A percentile compares a stretch with the other conserved stretches of the same genome.
phyloP scores from a whole-genome alignment of 2,888 invertebrate genomes.

The Apotomis betuletana region DNA sequence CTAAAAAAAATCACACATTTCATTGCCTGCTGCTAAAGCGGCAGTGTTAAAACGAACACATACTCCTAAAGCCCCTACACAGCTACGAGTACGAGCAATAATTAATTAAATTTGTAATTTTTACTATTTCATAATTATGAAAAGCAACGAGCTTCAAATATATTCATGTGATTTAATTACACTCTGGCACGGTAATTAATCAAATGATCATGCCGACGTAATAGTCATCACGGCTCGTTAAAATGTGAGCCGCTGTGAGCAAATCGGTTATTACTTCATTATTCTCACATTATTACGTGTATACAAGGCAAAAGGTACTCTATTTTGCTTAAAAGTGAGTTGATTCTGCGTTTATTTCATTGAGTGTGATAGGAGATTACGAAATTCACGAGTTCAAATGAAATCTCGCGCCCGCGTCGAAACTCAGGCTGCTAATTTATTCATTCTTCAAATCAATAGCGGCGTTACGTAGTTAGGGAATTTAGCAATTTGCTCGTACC shows the following conservation, averaged over 20 bases:
- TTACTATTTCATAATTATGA: not conserved
- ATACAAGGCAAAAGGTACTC: not conserved
- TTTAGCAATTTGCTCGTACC: constrained; percentile 30
- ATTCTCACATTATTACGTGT: not conserved
- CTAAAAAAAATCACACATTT: no score
- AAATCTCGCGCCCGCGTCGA: constrained; percentile 35
- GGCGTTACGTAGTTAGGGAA: constrained; percentile 29
- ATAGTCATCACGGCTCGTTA: constrained; percentile 50
- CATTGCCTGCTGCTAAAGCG: no score
- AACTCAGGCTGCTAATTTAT: constrained; percentile 36
- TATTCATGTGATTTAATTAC: constrained; percentile 46
- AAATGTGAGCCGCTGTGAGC: constrained; percentile 47
- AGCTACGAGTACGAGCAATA: no score
- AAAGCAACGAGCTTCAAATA: constrained; percentile 22
- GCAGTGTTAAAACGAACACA: no score
- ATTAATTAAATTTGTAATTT: not conserved
- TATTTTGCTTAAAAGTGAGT: not conserved
- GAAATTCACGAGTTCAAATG: constrained; percentile 15
- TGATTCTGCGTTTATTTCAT: not conserved
- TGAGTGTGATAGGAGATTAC: constrained; percentile 5
- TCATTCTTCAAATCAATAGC: constrained; percentile 39
- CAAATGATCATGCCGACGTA: constrained; percentile 53
- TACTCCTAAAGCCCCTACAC: no score
- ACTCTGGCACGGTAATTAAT: constrained; percentile 58
- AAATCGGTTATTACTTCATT: constrained; percentile 17